A percentile compares a stretch with the other conserved stretches of the same genome.
These are phyloP conservation scores for Ridgeia piscesae DNA, from an alignment of 1,140 invertebrate genomes.

Conservation along the genomic window DNA sequence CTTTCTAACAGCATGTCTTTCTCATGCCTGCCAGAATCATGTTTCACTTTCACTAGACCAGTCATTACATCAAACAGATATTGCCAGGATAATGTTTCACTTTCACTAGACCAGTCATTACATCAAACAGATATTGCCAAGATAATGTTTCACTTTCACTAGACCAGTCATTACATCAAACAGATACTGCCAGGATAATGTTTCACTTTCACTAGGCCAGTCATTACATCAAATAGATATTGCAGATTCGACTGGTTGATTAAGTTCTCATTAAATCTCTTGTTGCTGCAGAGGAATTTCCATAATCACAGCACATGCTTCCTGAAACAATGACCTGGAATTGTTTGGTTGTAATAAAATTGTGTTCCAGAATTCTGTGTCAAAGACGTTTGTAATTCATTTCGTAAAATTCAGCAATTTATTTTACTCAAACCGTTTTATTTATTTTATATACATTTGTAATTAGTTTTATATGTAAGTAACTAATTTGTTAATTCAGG, in stretches of 20 bases:
- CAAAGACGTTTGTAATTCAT: too few species aligned
- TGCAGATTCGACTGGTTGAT: not conserved
- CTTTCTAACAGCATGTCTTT: not conserved
- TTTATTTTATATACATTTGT: too few species aligned
- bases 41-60: not conserved
- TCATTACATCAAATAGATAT: not conserved
- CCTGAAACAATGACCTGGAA: not conserved
- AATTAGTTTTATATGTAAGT: too few species aligned
- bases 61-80: too few species aligned
- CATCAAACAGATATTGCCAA: too few species aligned
- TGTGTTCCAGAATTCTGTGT: not conserved
- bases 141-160: not conserved
- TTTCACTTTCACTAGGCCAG: not conserved
- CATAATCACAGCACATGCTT: not conserved
- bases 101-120: too few species aligned
- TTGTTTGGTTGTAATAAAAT: not conserved
- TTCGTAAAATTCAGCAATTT: too few species aligned
- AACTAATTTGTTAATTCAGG: too few species aligned
- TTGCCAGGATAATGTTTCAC: not conserved
- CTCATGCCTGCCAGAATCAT: not conserved
- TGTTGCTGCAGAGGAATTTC: not conserved
- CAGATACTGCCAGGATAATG: not conserved
- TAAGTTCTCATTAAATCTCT: not conserved
- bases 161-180: too few species aligned
- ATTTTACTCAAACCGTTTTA: too few species aligned